Conservation (phyloP, 1,140 invertebrate species). For the Meloidogyne hapla region DNA sequence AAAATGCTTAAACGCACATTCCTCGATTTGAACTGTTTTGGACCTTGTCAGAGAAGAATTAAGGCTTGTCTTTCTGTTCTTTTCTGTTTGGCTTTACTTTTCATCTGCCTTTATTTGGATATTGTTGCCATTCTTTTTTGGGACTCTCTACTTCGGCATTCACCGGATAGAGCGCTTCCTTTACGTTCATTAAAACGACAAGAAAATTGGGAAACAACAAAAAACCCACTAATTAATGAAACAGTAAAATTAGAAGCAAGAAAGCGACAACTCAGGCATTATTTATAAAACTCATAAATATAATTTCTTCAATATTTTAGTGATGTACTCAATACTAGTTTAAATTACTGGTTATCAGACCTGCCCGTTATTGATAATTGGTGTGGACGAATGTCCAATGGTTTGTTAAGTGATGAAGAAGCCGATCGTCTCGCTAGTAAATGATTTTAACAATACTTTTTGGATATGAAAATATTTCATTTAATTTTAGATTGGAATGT, state of each 20-base stretch:
- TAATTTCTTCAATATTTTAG: neutral
- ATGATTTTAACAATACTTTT: too few species aligned
- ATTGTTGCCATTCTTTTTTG: neutral
- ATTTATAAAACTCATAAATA: neutral
- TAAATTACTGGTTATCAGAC: neutral
- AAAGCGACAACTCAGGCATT: neutral
- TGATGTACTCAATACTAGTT: neutral
- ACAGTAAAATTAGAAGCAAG: neutral
- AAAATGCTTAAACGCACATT: neutral
- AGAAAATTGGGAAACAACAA: neutral
- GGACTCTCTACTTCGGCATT: neutral
- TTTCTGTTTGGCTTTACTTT: constrained; percentile 1
- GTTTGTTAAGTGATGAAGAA: neutral
- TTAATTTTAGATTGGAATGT: neutral
- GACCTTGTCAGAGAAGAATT: neutral
- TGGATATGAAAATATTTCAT: too few species aligned
- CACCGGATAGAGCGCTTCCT: neutral
- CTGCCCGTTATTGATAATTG: neutral
- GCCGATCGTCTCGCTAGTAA: neutral
- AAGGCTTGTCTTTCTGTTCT: neutral
- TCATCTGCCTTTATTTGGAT: neutral
- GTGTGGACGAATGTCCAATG: neutral
- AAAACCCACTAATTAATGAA: neutral
- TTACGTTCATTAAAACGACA: neutral
- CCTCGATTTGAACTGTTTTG: neutral